These are phyloP conservation scores for Smithornis capensis DNA, from an alignment of 2,113 vertebrate species.

Conservation along the genomic window DNA sequence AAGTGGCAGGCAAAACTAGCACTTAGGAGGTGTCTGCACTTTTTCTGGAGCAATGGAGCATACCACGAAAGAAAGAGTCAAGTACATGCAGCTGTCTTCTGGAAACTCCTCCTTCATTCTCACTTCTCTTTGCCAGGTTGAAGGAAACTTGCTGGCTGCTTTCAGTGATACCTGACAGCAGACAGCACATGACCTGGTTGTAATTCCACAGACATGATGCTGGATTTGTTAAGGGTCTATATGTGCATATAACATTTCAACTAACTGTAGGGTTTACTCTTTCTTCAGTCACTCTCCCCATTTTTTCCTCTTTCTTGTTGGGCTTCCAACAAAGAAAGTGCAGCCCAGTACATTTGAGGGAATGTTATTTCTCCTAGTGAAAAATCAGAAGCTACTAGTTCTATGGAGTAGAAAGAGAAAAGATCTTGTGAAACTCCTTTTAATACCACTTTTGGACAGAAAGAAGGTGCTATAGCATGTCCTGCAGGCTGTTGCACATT, in stretches of 20 bases:
- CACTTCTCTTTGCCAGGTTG: background rate
- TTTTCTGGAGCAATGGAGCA: background rate
- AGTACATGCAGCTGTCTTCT: background rate
- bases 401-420: background rate
- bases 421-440: background rate
- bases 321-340: background rate
- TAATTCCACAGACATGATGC: background rate
- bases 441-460: background rate
- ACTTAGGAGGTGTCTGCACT: background rate
- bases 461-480: background rate
- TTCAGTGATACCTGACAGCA: background rate
- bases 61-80: background rate
- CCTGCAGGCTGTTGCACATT: accelerated
- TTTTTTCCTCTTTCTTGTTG: background rate
- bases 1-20: background rate
- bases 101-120: background rate
- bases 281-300: background rate
- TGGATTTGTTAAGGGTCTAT: background rate
- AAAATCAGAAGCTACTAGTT: background rate
- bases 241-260: background rate
- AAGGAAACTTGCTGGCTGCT: background rate
- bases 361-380: background rate
- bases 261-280: background rate
- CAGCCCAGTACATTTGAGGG: accelerated
- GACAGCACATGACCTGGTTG: background rate